Conservation (phyloP, 92 coral and sea anemone species). For the Zoanthus sociatus region DNA sequence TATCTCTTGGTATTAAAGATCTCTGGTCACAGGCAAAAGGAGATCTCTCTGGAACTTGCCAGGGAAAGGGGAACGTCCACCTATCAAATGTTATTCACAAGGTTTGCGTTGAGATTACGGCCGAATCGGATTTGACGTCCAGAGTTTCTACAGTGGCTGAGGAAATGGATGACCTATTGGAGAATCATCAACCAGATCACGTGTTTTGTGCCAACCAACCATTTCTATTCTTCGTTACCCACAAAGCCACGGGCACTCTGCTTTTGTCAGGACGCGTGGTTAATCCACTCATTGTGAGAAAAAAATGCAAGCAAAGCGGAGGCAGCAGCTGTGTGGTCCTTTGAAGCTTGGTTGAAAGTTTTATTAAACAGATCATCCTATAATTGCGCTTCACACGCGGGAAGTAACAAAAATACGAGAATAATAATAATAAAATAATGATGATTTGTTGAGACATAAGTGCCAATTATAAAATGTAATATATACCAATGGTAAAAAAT, state of each 20-base stretch:
- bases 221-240: slow-evolving; percentile 32
- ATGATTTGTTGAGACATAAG: too few relatives aligned
- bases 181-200: slow-evolving; percentile 12
- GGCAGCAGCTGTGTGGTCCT: slow-evolving; percentile 17
- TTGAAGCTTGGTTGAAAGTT: neutral
- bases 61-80: slow-evolving; percentile 23
- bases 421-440: too few relatives aligned
- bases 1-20: slow-evolving; percentile 28
- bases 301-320: neutral
- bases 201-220: slow-evolving; percentile 35
- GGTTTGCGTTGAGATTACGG: slow-evolving; percentile 14
- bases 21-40: slow-evolving; percentile 21
- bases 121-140: slow-evolving; percentile 1
- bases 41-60: slow-evolving; percentile 36
- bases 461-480: too few relatives aligned
- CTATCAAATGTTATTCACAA: slow-evolving; percentile 36
- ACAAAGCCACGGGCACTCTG: slow-evolving; percentile 31
- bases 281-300: neutral
- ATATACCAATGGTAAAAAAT: too few relatives aligned
- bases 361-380: too few relatives aligned
- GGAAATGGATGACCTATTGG: slow-evolving; percentile 35
- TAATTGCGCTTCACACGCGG: too few relatives aligned
- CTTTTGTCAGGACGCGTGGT: slow-evolving; percentile 26
- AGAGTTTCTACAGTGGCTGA: slow-evolving; percentile 42
- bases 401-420: too few relatives aligned